Evolutionary conservation across 2,797 vertebrate species (phyloP).

Genomic region (Clamator glandarius): DNA sequence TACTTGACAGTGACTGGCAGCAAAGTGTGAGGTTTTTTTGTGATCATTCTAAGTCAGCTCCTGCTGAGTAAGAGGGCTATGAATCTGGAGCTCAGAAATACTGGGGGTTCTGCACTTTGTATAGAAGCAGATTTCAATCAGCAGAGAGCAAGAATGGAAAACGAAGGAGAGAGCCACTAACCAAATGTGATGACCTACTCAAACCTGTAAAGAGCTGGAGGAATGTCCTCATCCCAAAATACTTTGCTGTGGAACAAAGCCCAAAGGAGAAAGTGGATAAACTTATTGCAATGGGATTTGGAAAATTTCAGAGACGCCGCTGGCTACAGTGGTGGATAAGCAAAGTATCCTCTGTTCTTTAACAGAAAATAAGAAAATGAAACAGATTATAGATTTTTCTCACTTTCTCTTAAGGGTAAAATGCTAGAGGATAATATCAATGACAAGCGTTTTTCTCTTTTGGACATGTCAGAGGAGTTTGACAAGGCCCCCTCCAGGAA

Average conservation of each 20-base stretch:
- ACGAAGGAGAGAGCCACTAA: not conserved
- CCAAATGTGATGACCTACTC: not conserved
- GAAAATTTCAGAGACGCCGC: not conserved
- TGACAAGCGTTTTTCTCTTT: accelerated
- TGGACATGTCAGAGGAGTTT: not conserved
- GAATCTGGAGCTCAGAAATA: not conserved
- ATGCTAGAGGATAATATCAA: not conserved
- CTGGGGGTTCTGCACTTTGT: accelerated
- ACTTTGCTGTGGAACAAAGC: not conserved
- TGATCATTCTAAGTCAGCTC: not conserved
- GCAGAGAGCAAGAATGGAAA: not conserved
- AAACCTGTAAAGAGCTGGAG: not conserved
- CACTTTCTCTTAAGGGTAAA: not conserved
- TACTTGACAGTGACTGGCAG: not conserved
- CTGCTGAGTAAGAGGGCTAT: not conserved
- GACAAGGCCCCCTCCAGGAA: not conserved
- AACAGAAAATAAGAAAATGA: not conserved
- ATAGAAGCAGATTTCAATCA: not conserved
- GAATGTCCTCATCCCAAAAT: not conserved
- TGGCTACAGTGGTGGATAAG: not conserved
- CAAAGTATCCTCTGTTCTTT: not conserved
- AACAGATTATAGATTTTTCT: not conserved
- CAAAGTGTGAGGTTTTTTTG: not conserved
- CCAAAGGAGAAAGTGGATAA: not conserved
- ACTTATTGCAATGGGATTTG: not conserved